These are phyloP conservation scores for Drosophila nigricruria DNA, from an alignment of 2,888 invertebrate genomes.

Conservation along the genomic window DNA sequence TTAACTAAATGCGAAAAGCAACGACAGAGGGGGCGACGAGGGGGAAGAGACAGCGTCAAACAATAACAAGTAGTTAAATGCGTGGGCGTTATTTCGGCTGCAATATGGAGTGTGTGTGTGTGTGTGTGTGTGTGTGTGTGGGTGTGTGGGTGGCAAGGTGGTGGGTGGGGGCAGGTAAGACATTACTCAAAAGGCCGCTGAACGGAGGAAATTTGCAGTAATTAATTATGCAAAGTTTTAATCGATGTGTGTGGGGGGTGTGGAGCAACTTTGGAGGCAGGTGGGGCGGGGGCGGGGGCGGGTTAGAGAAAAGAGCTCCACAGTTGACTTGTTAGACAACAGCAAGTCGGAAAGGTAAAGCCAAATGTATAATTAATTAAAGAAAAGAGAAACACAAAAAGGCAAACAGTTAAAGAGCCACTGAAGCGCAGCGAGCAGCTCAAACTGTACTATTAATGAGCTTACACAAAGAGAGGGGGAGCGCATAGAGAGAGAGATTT, in stretches of 20 bases:
- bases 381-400: slow-evolving; percentile 5
- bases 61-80: slow-evolving; percentile 38
- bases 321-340: slow-evolving; percentile 5
- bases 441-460: slow-evolving; percentile 32
- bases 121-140: no score
- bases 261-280: not conserved
- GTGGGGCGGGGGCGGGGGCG: not conserved
- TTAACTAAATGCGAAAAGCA: slow-evolving; percentile 17
- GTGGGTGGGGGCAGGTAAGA: not conserved
- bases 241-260: slow-evolving; percentile 39
- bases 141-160: not conserved
- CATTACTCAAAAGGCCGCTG: slow-evolving; percentile 26
- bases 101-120: not conserved
- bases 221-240: slow-evolving; percentile 71
- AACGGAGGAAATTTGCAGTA: slow-evolving; percentile 57
- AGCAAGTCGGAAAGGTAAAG: slow-evolving; percentile 25
- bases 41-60: slow-evolving; percentile 7
- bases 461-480: not conserved
- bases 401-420: slow-evolving; percentile 36
- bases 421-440: slow-evolving; percentile 25
- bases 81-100: slow-evolving; percentile 27
- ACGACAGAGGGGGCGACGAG: not conserved
- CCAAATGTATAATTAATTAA: slow-evolving; percentile 44
- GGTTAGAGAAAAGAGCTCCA: not conserved
- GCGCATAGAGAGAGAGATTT: not conserved